These are phyloP conservation scores for Protula sp. DNA, from an alignment of 2,888 invertebrate species.

Conservation along the genomic window DNA sequence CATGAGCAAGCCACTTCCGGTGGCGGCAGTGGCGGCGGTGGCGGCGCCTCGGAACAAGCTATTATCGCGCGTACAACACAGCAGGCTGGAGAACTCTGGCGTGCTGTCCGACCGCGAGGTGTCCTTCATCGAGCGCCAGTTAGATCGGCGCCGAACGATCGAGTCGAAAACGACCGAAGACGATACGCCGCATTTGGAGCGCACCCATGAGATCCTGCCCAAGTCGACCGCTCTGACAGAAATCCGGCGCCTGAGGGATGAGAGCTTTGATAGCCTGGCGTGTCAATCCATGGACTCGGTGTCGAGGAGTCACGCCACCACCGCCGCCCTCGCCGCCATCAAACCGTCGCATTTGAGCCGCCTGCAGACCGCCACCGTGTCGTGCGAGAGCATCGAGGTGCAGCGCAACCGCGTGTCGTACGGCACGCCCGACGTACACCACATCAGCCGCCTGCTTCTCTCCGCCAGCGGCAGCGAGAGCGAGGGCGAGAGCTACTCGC, in stretches of 20 bases:
- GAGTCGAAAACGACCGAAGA: neutral
- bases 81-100: too few species aligned
- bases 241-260: neutral
- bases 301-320: neutral
- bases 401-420: conserved; percentile 2
- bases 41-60: neutral
- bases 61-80: neutral
- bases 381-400: conserved; percentile 10
- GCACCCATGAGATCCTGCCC: too few species aligned
- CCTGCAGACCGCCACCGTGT: neutral
- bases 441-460: neutral
- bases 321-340: neutral
- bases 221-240: neutral
- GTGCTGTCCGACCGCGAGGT: neutral
- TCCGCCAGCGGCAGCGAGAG: neutral
- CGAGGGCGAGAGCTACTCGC: neutral
- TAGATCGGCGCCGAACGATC: neutral
- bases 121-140: neutral
- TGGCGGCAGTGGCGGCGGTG: too few species aligned
- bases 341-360: neutral
- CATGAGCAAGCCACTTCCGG: too few species aligned
- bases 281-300: neutral
- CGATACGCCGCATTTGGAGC: neutral
- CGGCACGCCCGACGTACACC: neutral
- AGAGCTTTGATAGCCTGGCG: too few species aligned